Evolutionary conservation across 2,113 vertebrate genomes (phyloP).

Genomic region (Salvator merianae): DNA sequence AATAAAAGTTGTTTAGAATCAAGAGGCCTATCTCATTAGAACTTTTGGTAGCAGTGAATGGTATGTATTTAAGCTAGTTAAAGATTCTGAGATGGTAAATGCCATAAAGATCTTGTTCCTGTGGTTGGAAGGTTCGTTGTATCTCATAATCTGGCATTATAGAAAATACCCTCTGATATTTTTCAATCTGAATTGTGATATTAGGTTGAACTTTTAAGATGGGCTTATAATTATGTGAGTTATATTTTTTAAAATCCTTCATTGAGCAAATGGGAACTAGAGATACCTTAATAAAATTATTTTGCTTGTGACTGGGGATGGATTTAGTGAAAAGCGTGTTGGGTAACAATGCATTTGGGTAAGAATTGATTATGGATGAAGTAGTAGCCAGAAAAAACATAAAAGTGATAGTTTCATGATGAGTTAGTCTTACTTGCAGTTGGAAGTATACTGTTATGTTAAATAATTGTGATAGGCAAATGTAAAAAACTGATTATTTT

Average conservation of each 20-base stretch:
- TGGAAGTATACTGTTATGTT: background rate
- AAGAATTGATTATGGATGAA: background rate
- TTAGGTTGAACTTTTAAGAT: background rate
- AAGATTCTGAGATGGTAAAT: background rate
- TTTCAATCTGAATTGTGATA: background rate
- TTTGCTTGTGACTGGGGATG: background rate
- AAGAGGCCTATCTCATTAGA: background rate
- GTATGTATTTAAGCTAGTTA: background rate
- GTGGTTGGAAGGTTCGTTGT: background rate
- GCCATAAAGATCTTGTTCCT: background rate
- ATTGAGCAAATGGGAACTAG: background rate
- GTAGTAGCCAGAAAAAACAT: rapidly evolving
- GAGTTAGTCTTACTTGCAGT: background rate
- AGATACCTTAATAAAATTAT: background rate
- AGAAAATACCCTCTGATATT: background rate
- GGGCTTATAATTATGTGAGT: background rate
- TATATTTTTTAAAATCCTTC: background rate
- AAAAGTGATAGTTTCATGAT: background rate
- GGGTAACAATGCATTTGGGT: background rate
- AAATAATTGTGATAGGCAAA: background rate
- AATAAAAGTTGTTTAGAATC: background rate
- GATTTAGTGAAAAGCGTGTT: background rate
- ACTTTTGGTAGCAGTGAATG: background rate
- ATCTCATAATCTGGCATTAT: background rate
- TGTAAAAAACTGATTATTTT: no score